Evolutionary conservation across 2,113 vertebrate genomes (phyloP).

Genomic region (Trematomus loennbergii): DNA sequence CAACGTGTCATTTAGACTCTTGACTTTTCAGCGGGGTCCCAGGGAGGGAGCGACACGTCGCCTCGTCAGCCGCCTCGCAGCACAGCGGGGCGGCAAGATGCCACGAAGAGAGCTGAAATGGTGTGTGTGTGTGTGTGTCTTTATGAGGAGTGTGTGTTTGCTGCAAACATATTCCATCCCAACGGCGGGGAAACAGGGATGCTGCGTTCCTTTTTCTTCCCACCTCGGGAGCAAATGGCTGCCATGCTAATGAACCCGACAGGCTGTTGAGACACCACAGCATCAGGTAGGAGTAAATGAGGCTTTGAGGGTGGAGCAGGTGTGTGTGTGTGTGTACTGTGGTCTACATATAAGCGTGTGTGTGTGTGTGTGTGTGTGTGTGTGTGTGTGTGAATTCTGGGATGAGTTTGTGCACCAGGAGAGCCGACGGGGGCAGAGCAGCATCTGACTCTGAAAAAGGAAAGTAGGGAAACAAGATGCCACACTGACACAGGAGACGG

Average conservation of each 20-base stretch:
- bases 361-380: conserved; percentile 36
- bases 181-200: conserved; percentile 46
- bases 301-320: conserved; percentile 78
- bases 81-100: conserved; percentile 36
- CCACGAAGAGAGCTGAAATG: conserved; percentile 43
- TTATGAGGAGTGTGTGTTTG: conserved; percentile 28
- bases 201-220: conserved; percentile 58
- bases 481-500: conserved; percentile 89
- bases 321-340: conserved; percentile 42
- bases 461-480: conserved; percentile 86
- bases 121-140: conserved; percentile 42
- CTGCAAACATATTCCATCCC: conserved; percentile 59
- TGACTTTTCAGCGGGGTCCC: conserved; percentile 76
- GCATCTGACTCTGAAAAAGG: conserved; percentile 79
- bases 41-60: conserved; percentile 73
- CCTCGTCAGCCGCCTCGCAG: conserved; percentile 58
- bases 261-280: conserved; percentile 84
- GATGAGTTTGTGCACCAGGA: conserved; percentile 66
- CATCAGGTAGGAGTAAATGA: conserved; percentile 85
- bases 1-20: conserved; percentile 80
- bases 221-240: conserved; percentile 80
- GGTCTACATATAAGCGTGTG: conserved; percentile 14
- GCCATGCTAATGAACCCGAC: conserved; percentile 83
- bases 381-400: conserved; percentile 29
- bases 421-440: conserved; percentile 62